Evolutionary conservation across 2,797 vertebrate species (phyloP), one percentile per base, ranked within the genome.

Genomic region (Mus caroli): DNA sequence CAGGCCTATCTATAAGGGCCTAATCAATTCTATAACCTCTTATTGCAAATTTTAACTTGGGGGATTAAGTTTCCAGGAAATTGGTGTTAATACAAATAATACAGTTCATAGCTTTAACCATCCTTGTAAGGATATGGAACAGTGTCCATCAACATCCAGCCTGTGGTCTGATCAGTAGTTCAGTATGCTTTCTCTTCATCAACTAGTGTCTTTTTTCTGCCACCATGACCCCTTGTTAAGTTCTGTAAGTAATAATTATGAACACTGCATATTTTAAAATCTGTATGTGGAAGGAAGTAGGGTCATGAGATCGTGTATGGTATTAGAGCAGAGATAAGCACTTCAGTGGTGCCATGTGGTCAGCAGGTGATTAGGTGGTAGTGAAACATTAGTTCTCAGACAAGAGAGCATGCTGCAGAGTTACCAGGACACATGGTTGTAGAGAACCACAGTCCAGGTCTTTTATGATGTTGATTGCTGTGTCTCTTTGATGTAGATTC

Each of bases 21-120:
- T 62, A 14, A 62, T 40, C 43, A 50, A 17, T 31, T 37, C 28
- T 52, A 22, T 15, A 92, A 12, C 4, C 22, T 1, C 22, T 31
- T 28, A 37, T 58, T 22, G 40, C 19, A 31, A 67, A 11, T 31
- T 50, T 54, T 54, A 34, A 6, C 6, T 7, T 62, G 19, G 19
- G n/a, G 85, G 17, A n/a, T 17, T 10, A 46, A 58, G 1, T 40
- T 82, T 88, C 54, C 31, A 58, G 28, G 7, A 80, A 73, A 37
- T 67, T 80, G 22, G 6, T 9, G 0, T 20, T 19, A 46, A 54
- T 56, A 26, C 12, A 77, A 34, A 10, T 28, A 50, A 50, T 43
- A 75, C 0, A 40, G 13, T 50, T 4, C 28, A 22, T 0, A 28
- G 2, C 6, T 6, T 56, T 20, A 40, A 0, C 0, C 15, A 43